Evolutionary conservation across 2,797 vertebrate genomes (phyloP), one percentile per base, ranked within the genome.

Genomic region (Glyptemys insculpta): DNA sequence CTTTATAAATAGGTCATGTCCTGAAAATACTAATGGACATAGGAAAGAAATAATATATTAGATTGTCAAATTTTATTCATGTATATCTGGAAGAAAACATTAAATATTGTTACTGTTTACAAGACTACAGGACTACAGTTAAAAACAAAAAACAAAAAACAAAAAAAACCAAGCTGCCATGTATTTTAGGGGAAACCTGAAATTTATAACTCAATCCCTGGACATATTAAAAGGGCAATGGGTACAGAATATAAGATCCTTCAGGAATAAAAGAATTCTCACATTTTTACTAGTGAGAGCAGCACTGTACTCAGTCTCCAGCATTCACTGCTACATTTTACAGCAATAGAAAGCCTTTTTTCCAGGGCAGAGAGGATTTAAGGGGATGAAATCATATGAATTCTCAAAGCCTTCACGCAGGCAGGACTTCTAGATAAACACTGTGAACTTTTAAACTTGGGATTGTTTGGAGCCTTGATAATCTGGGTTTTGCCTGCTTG

Each of bases 381-480:
- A 93, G 27, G 90, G 34, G 54, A 97, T 95, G 85, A 95, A 87
- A 86, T 94, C 82, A 91, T 91, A 91, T 85, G 82, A 92, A 34
- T 93, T 91, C 79, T 72, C 53, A 83, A 90, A 86, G 88, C 76
- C 81, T 93, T 44, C 37, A 92, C 81, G 87, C 23, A 94, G 91
- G 93, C 59, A 82, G 59, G 57, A 82, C 93, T 94, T 87, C 76
- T 56, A 90, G 44, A 92, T 11, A 94, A 84, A 90, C 41, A 50
- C 12, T 9, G 8, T 81, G 85, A 95, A 95, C 21, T 79, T 56
- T 54, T 72, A 93, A 94, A 94, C 16, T 44, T 89, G 68, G 72
- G 34, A 27, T 12, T 89, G 8, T 96, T 92, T 91, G 79, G 83
- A 93, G 76, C 84, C 25, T 16, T 89, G 65, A 87, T 14, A 31